phyloP scores from a whole-genome alignment of 2,888 invertebrate genomes.

The Quadroppia sp. region DNA sequence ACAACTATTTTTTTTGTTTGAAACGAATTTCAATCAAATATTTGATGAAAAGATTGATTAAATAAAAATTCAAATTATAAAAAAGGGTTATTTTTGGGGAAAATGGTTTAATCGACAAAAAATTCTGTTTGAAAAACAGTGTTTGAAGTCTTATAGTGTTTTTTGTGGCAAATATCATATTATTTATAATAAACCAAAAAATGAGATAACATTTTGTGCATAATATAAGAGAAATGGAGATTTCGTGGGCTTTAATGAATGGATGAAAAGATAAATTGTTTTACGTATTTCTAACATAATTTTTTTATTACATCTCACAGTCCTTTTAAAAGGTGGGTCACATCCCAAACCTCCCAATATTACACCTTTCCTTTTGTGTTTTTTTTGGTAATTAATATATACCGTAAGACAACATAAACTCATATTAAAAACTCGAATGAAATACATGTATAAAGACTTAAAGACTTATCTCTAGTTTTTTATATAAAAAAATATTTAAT shows the following conservation, averaged over 20 bases:
- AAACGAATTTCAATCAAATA: not conserved
- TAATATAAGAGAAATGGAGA: no score
- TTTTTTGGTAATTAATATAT: not conserved
- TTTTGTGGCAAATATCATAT: no score
- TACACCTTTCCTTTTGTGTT: slow-evolving; percentile 3
- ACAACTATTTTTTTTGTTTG: not conserved
- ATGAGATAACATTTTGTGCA: no score
- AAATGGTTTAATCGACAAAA: no score
- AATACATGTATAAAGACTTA: not conserved
- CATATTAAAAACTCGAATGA: not conserved
- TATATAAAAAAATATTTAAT: no score
- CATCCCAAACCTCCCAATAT: slow-evolving; percentile 6
- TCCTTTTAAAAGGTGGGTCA: slow-evolving; percentile 7
- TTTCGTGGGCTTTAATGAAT: not conserved
- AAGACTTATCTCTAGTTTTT: not conserved
- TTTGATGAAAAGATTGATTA: slow-evolving; percentile 8
- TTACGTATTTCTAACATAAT: not conserved
- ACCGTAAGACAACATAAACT: not conserved
- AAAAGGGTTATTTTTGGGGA: not conserved
- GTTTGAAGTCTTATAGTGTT: no score
- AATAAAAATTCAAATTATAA: not conserved
- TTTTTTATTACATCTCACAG: not conserved
- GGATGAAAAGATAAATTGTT: slow-evolving; percentile 3
- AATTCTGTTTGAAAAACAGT: no score
- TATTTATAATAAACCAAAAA: no score